Percentiles rank a stretch among this genome's conserved stretches.
Evolutionary conservation across 2,113 vertebrate species (phyloP).

Genomic region (Brachyhypopomus gauderio): DNA sequence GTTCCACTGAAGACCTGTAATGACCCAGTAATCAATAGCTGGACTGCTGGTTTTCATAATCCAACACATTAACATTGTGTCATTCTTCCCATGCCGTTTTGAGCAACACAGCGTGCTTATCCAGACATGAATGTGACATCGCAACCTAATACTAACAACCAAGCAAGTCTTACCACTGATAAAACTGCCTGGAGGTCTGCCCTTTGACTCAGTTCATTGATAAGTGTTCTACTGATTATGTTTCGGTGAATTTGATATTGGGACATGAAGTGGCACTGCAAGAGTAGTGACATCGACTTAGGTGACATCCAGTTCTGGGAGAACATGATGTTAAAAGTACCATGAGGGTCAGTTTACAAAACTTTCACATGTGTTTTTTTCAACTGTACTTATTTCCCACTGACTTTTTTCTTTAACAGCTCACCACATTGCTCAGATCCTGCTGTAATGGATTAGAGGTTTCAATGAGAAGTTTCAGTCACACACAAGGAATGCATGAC

Average conservation of each 20-base stretch:
- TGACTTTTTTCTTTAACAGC: too few relatives aligned
- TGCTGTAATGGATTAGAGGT: too few relatives aligned
- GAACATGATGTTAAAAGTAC: too few relatives aligned
- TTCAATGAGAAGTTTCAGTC: too few relatives aligned
- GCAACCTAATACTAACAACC: background rate
- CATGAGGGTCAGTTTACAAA: too few relatives aligned
- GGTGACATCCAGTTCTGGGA: too few relatives aligned
- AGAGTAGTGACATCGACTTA: too few relatives aligned
- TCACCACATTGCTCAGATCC: too few relatives aligned
- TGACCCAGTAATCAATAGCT: constrained; percentile 52
- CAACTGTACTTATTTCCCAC: too few relatives aligned
- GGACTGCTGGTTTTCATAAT: constrained; percentile 52
- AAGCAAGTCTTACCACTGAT: constrained; percentile 3
- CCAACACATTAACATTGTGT: constrained; percentile 44
- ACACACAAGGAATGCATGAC: too few relatives aligned
- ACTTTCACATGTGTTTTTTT: too few relatives aligned
- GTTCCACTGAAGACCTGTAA: constrained; percentile 61
- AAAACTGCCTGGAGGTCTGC: background rate
- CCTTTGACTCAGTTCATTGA: background rate
- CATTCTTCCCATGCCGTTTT: constrained; percentile 20
- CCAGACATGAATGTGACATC: constrained; percentile 38
- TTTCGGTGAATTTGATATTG: background rate
- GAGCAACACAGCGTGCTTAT: constrained; percentile 2
- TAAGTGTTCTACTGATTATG: constrained; percentile 3
- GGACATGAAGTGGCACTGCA: background rate